Evolutionary conservation across 2,888 invertebrate genomes (phyloP), one percentile per base, ranked within the genome.

Genomic region (Criorhina ranunculi): DNA sequence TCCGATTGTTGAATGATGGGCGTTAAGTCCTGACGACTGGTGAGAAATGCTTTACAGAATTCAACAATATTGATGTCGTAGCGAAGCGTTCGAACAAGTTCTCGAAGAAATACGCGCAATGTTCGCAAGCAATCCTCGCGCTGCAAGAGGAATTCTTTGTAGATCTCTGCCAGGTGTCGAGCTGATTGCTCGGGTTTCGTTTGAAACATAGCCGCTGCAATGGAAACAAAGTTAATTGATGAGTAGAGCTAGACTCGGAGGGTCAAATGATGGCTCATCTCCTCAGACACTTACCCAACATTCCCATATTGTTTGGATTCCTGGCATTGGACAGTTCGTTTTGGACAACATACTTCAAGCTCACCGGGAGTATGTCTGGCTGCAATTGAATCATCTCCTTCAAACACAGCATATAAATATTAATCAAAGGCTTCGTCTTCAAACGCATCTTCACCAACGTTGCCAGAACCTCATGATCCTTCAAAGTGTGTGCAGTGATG

Each of bases 241-340:
- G 7, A 5, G 8, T 8, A 44, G 12, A n/a, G n/a, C n/a, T n/a
- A n/a, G n/a, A n/a, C n/a, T n/a, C n/a, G n/a, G n/a, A n/a, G n/a
- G n/a, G n/a, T n/a, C n/a, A n/a, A n/a, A n/a, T n/a, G n/a, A n/a
- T n/a, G n/a, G n/a, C n/a, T n/a, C n/a, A n/a, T n/a, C n/a, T n/a
- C n/a, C n/a, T n/a, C 2, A 5, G 37, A 15, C 9, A 86, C 89
- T 88, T 78, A 91, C 91, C 91, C 12, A 99, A 93, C 91, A 98
- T 96, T 9, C 97, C 95, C 95, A 98, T 96, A 92, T 99, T 99
- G 93, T 98, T 98, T 0, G 98, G 97, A 92, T 98, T 98, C 78
- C 98, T 94, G 31, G 96, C 95, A 89, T 96, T 96, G 0, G 98
- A 98, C 87, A 99, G 92, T 93, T 99, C 99, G 92, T 99, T 99